phyloP scores from a whole-genome alignment of 2,113 vertebrate genomes.

The Garra rufa region DNA sequence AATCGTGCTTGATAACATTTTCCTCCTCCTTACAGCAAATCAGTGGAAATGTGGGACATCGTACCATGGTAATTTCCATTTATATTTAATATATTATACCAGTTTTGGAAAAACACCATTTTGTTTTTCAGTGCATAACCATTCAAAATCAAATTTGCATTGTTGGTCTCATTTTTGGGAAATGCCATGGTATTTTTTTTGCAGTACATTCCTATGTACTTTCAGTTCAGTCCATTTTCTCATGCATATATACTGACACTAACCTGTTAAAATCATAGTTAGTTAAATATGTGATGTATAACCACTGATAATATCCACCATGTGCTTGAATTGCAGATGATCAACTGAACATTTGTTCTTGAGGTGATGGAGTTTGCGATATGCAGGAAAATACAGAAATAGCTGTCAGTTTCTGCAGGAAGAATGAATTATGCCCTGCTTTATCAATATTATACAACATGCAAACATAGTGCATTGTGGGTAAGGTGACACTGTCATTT shows the following conservation, averaged over 20 bases:
- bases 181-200: background rate
- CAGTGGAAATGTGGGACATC: background rate
- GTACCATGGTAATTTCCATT: background rate
- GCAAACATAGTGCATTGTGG: conserved; percentile 22
- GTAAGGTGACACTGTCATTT: conserved; percentile 11
- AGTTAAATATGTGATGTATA: background rate
- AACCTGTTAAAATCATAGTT: background rate
- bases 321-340: background rate
- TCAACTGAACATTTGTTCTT: background rate
- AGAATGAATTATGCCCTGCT: conserved; percentile 11
- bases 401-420: conserved; percentile 5
- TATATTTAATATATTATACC: background rate
- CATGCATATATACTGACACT: background rate
- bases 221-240: background rate
- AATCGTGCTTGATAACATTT: background rate
- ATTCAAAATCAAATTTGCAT: background rate
- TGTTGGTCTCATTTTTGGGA: background rate
- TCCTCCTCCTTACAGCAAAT: background rate
- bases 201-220: background rate
- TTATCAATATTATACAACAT: background rate
- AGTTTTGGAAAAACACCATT: background rate
- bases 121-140: no score
- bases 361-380: background rate
- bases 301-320: background rate
- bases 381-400: background rate